Base-by-base conservation (phyloP, 1,140 invertebrate species). In the Coenobita brevimanus region DNA sequence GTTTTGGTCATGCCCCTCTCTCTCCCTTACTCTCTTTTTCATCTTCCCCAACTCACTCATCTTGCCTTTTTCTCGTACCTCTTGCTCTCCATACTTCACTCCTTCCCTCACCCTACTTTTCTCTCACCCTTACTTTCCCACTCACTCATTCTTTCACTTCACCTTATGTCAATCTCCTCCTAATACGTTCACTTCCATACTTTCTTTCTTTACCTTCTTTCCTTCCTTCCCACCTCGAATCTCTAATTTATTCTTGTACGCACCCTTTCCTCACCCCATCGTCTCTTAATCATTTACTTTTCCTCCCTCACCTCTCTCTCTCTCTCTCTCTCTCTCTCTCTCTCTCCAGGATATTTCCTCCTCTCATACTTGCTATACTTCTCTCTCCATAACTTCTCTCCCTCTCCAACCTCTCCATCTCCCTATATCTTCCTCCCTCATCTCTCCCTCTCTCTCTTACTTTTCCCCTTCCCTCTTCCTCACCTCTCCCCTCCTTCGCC, bases 271-370 rank as follows among this genome's bases (percentile, higher is more conserved):
- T 27, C 33, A 8, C 33, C 21, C 24, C 71, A 3, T 75, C 24
- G 3, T 67, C 24, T 24, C 24, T 67, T 24, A 8, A 8, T 24
- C 64, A 13, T 67, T 24, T 67, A 8, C 27, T 76, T 33, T 50
- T 6, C 17, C 46, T 46, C 43, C 24, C 17, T 50, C 73, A 43
- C 43, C 73, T 76, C 41, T 76, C 73, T 76, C 41, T 76, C 41
- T 46, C 41, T 76, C 73, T 76, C 73, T 76, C 73, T 76, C 73
- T 76, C 73, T 76, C 73, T 76, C 73, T 76, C 73, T 76, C 73
- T 76, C 73, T 76, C 73, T 76, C 73, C 46, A 33, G 38, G 33
- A 17, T 41, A 17, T 41, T 43, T 41, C 36, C 38, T 50, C 46
- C 69, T 50, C 38, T 17, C 15, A 43, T 41, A 50, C n/a, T n/a